A percentile compares a stretch with the other conserved stretches of the same genome.
Evolutionary conservation across 2,888 invertebrate genomes (phyloP).

Genomic region (Epinotia ramella): DNA sequence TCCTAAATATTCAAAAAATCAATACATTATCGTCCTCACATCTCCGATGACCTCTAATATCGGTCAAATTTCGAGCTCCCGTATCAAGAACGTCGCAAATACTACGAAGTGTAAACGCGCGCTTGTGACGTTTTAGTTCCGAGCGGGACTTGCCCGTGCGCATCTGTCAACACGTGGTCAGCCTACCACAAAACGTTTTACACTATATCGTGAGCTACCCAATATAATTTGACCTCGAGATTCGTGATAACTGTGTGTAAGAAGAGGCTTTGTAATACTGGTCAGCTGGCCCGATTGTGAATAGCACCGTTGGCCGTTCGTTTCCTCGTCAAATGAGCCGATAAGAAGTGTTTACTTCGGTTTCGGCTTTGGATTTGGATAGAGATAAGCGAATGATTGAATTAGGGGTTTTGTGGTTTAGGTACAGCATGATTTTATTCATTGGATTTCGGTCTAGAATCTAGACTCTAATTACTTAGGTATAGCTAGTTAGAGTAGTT

Average conservation of each 20-base stretch:
- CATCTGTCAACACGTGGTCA: constrained; percentile 68
- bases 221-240: neutral
- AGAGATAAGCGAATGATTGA: constrained; percentile 33
- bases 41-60: constrained; percentile 45
- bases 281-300: too few relatives aligned
- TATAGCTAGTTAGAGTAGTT: too few relatives aligned
- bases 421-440: neutral
- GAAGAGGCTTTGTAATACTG: neutral
- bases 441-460: neutral
- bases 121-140: neutral
- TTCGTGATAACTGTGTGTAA: neutral
- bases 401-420: constrained; percentile 2
- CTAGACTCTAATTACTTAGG: neutral
- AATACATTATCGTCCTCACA: constrained; percentile 26
- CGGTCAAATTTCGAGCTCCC: constrained; percentile 33
- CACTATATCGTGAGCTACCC: neutral
- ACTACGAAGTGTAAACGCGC: neutral
- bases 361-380: constrained; percentile 38
- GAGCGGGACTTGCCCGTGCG: constrained; percentile 28
- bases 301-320: neutral
- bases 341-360: constrained; percentile 36
- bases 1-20: constrained; percentile 20
- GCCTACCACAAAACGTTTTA: constrained; percentile 47
- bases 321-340: constrained; percentile 34
- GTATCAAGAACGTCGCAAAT: neutral